Base-by-base conservation (phyloP, 2,113 vertebrate species). In the Cinclus cinclus region DNA sequence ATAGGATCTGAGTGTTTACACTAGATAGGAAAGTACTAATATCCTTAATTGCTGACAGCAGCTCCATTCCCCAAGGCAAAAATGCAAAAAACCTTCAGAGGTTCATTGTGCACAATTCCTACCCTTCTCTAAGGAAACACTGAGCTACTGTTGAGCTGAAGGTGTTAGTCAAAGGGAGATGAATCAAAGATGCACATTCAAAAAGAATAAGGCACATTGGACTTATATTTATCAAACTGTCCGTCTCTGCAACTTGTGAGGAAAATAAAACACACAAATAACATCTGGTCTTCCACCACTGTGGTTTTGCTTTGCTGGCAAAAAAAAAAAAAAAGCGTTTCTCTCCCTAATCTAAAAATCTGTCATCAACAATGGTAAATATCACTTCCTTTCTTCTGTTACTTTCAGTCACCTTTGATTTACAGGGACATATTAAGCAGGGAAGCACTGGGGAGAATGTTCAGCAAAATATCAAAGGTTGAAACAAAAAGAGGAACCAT, bases 321-420 rank as follows among this genome's bases (percentile, higher is more conserved):
- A 25, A 21, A 30, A 52, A 50, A 37, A 37, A 37, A 37, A 46
- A 53, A 44, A 56, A 69, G 15, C 6, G 33, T 81, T 88, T 13
- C 17, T 87, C 69, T 89, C 37, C 68, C 64, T 81, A 68, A 78
- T 86, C 65, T 84, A 60, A 81, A 92, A 92, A 86, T 93, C 73
- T 92, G 73, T 82, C 88, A 79, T 87, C 94, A 92, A 14, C 73
- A 73, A 58, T 41, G 35, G 83, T 30, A 92, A 86, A 86, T 89
- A 92, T 49, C 10, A 56, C 58, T 93, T 94, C 47, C 41, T 97
- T 80, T 87, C 56, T 89, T 60, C 76, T 92, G 44, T 76, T 93
- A 39, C 33, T 84, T 92, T 90, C 52, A 89, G 76, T 92, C 85
- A 89, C 15, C 79, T 88, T 94, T 95, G 73, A 87, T 93, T 96